Base-by-base conservation (phyloP, 53 echinoderm and acorn worm genomes). In the Luidia sarsii region DNA sequence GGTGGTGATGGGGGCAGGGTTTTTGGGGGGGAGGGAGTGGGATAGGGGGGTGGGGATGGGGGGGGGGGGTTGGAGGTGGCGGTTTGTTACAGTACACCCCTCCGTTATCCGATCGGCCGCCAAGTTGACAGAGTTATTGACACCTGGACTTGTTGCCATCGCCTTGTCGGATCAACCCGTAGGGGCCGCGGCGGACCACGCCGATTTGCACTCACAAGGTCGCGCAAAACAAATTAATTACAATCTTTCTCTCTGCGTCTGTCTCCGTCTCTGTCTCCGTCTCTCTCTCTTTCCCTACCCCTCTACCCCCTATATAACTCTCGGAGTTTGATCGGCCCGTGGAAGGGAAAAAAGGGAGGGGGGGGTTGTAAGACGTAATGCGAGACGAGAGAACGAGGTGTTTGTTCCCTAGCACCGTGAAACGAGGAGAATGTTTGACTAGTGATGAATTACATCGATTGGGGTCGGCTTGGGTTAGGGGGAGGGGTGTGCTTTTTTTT, bases 181-280 rank as follows among this genome's bases (percentile, higher is more conserved):
- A 37, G 55, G 82, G 68, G 46, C 38, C 55, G 52, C 46, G 3
- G 43, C 82, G 39, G 54, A 24, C 2, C 71, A 29, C 13, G 57
- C 24, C 39, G 30, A 67, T 67, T 68, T 68, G 54, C 46, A 20
- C 54, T 32, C 49, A 31, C 59, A 83, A 90, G 90, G 90, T 82
- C 90, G 68, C 73, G 50, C 75, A 68, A 90, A 90, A 90, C 90
- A 90, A 85, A 90, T 90, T 90, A 90, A 90, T 90, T 90, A 90
- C 86, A 85, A 81, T 75, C 81, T 50, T 65, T 70, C 61, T 53
- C 19, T n/a, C n/a, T n/a, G n/a, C n/a, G n/a, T n/a, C n/a, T n/a
- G n/a, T n/a, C n/a, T n/a, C n/a, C n/a, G n/a, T n/a, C n/a, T n/a
- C n/a, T n/a, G n/a, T n/a, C n/a, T n/a, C n/a, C n/a, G n/a, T n/a